phyloP scores from a whole-genome alignment of 1,140 invertebrate genomes.

The Drosophila yakuba region DNA sequence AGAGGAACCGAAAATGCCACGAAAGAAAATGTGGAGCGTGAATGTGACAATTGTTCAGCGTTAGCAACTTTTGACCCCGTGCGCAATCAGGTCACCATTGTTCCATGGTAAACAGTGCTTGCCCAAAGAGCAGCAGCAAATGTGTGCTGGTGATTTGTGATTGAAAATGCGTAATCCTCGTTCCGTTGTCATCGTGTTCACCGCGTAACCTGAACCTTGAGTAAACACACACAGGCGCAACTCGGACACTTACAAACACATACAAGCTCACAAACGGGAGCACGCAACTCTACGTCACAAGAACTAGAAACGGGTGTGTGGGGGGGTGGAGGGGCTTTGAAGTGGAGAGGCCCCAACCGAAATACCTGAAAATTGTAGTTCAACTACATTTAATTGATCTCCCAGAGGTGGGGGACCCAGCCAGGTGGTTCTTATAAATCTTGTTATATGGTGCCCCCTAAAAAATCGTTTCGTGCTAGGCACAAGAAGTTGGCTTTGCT shows the following conservation, averaged over 20 bases:
- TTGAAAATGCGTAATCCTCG: slow-evolving; percentile 77
- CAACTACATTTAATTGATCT: slow-evolving; percentile 53
- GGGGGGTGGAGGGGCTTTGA: neutral
- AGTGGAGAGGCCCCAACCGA: slow-evolving; percentile 8
- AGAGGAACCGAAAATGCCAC: slow-evolving; percentile 63
- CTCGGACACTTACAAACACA: slow-evolving; percentile 28
- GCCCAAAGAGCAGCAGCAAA: slow-evolving; percentile 8
- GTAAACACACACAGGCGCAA: slow-evolving; percentile 64
- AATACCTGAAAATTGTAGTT: slow-evolving; percentile 28
- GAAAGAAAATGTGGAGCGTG: slow-evolving; percentile 66
- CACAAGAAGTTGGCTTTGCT: slow-evolving; percentile 63
- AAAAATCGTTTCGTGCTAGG: slow-evolving; percentile 82
- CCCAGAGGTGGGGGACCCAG: neutral
- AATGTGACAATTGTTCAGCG: slow-evolving; percentile 45
- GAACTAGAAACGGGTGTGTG: slow-evolving; percentile 4
- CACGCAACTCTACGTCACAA: slow-evolving; percentile 73
- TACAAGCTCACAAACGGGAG: slow-evolving; percentile 10
- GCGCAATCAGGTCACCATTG: slow-evolving; percentile 72
- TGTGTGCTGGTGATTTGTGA: slow-evolving; percentile 41
- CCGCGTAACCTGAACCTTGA: slow-evolving; percentile 78
- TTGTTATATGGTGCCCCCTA: slow-evolving; percentile 45
- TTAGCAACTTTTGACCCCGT: slow-evolving; percentile 75
- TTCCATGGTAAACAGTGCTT: slow-evolving; percentile 39
- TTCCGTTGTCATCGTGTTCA: slow-evolving; percentile 46
- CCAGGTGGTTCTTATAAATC: slow-evolving; percentile 17